Evolutionary conservation across 1,140 invertebrate species (phyloP).

Genomic region (Zaprionus kolodkinae): DNA sequence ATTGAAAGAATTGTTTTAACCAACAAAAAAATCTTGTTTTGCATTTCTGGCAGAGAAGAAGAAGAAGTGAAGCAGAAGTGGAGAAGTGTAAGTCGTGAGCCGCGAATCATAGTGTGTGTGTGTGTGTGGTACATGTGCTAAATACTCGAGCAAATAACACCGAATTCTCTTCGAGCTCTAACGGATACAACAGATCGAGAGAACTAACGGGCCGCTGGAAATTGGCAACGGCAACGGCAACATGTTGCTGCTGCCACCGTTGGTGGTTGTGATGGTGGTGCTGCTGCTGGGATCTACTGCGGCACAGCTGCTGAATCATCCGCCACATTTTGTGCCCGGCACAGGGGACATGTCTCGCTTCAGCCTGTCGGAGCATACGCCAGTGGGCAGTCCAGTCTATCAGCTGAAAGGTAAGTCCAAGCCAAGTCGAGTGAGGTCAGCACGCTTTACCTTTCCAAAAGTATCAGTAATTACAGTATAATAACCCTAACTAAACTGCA

Average conservation of each 20-base stretch:
- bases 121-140: slow-evolving; percentile 65
- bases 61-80: neutral
- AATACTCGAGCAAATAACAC: slow-evolving; percentile 65
- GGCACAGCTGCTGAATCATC: slow-evolving; percentile 86
- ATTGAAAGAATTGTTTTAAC: slow-evolving; percentile 58
- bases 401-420: slow-evolving; percentile 87
- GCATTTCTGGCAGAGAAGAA: slow-evolving; percentile 49
- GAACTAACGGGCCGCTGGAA: slow-evolving; percentile 63
- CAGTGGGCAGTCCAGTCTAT: slow-evolving; percentile 90
- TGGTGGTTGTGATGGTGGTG: slow-evolving; percentile 32
- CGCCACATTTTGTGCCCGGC: slow-evolving; percentile 90
- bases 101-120: neutral
- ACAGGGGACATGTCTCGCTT: slow-evolving; percentile 91
- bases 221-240: slow-evolving; percentile 79
- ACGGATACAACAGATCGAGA: slow-evolving; percentile 54
- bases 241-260: slow-evolving; percentile 61
- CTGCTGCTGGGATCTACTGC: slow-evolving; percentile 31
- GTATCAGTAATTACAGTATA: slow-evolving; percentile 3
- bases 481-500: slow-evolving; percentile 1
- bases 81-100: slow-evolving; percentile 14
- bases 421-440: neutral
- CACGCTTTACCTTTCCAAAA: neutral
- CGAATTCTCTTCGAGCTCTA: slow-evolving; percentile 62
- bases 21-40: slow-evolving; percentile 49
- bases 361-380: slow-evolving; percentile 90